These are phyloP conservation scores for Parasteatoda lunata DNA, from an alignment of 2,888 invertebrate species.

Conservation along the genomic window DNA sequence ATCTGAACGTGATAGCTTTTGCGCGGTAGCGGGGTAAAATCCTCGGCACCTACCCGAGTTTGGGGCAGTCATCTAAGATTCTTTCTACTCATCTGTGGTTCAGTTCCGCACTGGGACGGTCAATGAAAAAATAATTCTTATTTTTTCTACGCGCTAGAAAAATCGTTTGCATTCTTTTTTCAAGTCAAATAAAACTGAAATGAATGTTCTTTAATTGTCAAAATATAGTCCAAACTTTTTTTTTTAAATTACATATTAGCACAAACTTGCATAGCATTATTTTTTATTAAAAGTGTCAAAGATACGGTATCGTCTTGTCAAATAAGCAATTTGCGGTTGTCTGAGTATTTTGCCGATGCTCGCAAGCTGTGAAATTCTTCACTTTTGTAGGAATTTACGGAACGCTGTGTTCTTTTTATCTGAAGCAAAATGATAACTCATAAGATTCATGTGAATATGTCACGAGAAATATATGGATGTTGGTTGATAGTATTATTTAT, in stretches of 20 bases:
- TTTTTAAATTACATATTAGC: no score
- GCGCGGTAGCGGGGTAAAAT: constrained; percentile 28
- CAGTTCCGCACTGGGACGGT: not conserved
- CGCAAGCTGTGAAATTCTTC: not conserved
- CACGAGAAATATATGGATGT: not conserved
- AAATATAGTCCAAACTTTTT: no score
- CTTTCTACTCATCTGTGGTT: not conserved
- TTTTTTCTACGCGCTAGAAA: not conserved
- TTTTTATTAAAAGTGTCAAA: not conserved
- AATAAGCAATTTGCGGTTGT: not conserved
- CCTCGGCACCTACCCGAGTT: constrained; percentile 10
- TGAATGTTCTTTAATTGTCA: no score
- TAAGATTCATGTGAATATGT: not conserved
- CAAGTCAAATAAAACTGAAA: no score
- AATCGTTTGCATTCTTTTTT: no score
- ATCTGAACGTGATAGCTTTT: constrained; percentile 28
- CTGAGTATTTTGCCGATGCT: not conserved
- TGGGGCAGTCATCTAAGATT: constrained; percentile 1
- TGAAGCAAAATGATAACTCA: not conserved
- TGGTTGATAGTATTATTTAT: constrained; percentile 2
- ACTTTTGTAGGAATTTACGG: not conserved
- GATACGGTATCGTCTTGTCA: not conserved
- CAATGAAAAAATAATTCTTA: not conserved
- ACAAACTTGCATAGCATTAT: no score
- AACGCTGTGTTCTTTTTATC: not conserved